Conservation (phyloP, 2,113 vertebrate species). For the Chaetura pelagica region DNA sequence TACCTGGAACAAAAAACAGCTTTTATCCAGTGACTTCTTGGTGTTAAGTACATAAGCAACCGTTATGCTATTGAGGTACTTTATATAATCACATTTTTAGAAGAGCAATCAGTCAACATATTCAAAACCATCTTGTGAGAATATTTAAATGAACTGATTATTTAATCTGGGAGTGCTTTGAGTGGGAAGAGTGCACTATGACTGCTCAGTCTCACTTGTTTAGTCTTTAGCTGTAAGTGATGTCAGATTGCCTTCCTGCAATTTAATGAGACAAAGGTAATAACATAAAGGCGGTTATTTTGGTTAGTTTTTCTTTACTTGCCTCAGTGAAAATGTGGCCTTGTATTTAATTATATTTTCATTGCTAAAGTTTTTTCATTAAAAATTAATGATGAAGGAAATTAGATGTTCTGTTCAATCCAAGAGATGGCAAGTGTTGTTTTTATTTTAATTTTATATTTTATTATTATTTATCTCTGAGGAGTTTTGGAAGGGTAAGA, state of each 20-base stretch:
- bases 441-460: fast-evolving
- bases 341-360: not conserved
- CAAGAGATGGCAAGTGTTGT: not conserved
- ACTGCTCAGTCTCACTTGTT: not conserved
- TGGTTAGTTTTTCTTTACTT: not conserved
- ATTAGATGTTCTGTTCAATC: not conserved
- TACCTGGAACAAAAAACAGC: not conserved
- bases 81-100: not conserved
- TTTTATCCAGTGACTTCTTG: not conserved
- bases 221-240: not conserved
- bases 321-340: not conserved
- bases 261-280: not conserved
- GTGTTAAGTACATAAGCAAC: not conserved
- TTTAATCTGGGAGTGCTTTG: not conserved
- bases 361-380: not conserved
- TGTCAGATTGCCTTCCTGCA: not conserved
- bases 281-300: not conserved
- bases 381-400: not conserved
- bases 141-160: not conserved
- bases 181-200: not conserved
- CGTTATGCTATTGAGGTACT: not conserved
- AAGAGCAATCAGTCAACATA: not conserved
- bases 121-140: not conserved
- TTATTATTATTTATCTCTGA: not conserved
- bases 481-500: not conserved